These are phyloP conservation scores for Bombycilla garrulus DNA, from an alignment of 2,113 vertebrate genomes.

Conservation along the genomic window DNA sequence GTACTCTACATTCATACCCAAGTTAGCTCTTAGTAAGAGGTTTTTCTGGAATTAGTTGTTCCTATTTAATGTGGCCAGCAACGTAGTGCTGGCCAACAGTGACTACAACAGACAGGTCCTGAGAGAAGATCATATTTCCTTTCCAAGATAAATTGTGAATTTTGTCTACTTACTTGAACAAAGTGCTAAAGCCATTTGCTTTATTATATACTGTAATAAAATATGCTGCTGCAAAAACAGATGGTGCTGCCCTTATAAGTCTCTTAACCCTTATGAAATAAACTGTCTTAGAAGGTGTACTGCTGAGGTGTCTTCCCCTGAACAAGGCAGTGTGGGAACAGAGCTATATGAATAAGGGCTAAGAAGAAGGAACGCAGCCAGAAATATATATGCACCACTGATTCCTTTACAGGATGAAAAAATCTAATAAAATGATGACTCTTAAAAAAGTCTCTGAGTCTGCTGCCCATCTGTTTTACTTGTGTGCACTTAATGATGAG, in stretches of 20 bases:
- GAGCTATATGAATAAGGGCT: background rate
- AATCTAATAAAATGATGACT: background rate
- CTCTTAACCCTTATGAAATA: constrained; percentile 21
- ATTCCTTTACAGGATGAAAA: background rate
- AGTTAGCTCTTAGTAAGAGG: background rate
- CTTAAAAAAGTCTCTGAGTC: background rate
- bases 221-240: background rate
- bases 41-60: background rate
- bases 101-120: background rate
- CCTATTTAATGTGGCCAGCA: background rate
- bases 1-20: background rate
- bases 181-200: constrained; percentile 3
- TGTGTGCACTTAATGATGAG: background rate
- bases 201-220: constrained; percentile 13
- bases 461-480: background rate
- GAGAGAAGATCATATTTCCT: background rate
- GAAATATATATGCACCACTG: background rate
- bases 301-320: background rate
- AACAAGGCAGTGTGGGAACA: background rate
- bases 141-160: background rate
- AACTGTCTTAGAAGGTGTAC: background rate
- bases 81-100: background rate
- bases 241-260: background rate
- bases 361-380: background rate
- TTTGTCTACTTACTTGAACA: background rate